Evolutionary conservation across 2,113 vertebrate species (phyloP).

Genomic region (Sander vitreus): DNA sequence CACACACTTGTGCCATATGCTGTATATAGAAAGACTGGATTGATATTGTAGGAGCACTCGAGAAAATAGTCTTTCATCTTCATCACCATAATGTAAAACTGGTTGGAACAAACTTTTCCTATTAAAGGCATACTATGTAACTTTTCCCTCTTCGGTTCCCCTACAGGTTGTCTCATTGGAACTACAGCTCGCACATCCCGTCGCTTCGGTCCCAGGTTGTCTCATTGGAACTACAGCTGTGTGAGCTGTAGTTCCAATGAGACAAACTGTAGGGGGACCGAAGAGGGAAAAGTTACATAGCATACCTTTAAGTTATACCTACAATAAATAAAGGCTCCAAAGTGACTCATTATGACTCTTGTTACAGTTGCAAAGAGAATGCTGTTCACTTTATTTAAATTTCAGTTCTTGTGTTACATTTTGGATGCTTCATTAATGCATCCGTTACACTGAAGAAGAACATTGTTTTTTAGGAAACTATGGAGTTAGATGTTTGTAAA

Average conservation of each 20-base stretch:
- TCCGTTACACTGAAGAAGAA: background rate
- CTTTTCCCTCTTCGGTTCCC: no score
- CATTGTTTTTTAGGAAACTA: background rate
- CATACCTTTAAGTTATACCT: background rate
- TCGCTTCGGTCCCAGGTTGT: no score
- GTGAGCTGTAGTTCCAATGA: no score
- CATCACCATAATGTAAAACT: constrained; percentile 7
- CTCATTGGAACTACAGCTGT: no score
- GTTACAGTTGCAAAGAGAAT: background rate
- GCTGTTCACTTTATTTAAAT: background rate
- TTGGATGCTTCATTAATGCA: background rate
- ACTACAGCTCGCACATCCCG: no score
- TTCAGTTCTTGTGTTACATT: background rate
- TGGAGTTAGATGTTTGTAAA: background rate
- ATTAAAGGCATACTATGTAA: background rate
- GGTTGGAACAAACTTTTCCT: background rate
- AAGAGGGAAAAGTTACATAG: no score
- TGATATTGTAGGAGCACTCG: background rate
- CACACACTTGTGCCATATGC: background rate
- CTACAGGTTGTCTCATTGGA: no score
- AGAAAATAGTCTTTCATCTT: constrained; percentile 28
- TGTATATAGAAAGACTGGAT: constrained; percentile 17
- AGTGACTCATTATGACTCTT: background rate
- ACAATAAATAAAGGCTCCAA: background rate
- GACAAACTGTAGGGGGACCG: no score